Base-by-base conservation (phyloP, 2,888 invertebrate species). In the Ormyrus labotus region DNA sequence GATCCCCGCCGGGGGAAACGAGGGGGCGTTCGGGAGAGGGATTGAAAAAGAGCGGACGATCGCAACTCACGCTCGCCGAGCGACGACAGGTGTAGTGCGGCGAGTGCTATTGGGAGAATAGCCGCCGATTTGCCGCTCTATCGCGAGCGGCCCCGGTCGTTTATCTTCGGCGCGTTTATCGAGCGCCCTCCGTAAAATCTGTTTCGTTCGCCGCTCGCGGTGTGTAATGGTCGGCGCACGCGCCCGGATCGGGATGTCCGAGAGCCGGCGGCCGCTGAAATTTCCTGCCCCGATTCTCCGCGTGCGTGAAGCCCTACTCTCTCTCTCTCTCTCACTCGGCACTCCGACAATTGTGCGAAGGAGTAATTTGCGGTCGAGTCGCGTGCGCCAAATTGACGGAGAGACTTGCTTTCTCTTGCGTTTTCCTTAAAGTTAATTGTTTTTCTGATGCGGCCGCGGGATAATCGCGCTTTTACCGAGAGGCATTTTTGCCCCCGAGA, bases 151-250 rank as follows among this genome's bases (percentile, higher is more conserved):
- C 9, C 34, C 84, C 85, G 84, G 85, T 87, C 87, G 85, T 88
- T 88, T 88, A 88, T 88, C 87, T 88, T 88, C 84, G 6, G 84
- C 85, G 86, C 82, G 80, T 82, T 82, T 80, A 87, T 87, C 86
- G 86, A 83, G 82, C 85, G 83, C 7, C 10, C 34, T 19, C 19
- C 60, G 71, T 13, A 48, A 65, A 58, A 63, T 76, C 76, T 60
- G 75, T 67, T 67, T 60, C 60, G 67, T 50, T n/a, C 19, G 19
- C 13, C 47, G 61, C 19, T 5, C 47, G 63, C 63, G 10, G 3
- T 1, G 11, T 19, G 19, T 19, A 19, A 19, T 19, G 19, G 19
- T 19, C 19, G 19, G 19, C 19, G 19, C 19, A 19, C 19, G 19
- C 19, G 19, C 19, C 19, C 19, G 19, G 19, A 19, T 19, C 19